Evolutionary conservation across 2,888 invertebrate genomes (phyloP), one percentile per base, ranked within the genome.

Genomic region (Leptinotarsa juncta): DNA sequence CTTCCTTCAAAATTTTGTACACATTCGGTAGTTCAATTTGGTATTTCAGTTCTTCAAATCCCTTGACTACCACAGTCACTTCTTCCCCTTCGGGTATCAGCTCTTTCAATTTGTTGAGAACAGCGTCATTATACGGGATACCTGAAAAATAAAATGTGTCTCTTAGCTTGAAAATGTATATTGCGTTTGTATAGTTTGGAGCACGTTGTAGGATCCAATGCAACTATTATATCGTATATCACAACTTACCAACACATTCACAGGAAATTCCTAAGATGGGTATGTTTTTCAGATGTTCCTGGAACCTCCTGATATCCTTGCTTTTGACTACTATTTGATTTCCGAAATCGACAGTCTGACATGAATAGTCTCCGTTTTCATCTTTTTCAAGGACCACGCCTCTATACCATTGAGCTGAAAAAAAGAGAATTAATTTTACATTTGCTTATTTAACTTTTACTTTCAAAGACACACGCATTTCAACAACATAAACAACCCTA

Each of bases 281-380:
- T 67, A 82, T 76, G 2, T 76, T 69, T 20, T 77, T 79, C 50
- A 83, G 77, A 50, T 83, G 74, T 42, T 66, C 66, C 4, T 84
- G 81, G 14, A 86, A 80, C 72, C 79, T 82, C 67, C 86, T 79
- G 48, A 86, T 77, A 55, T 84, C 70, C 12, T 73, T 68, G 3
- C 74, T 75, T 14, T 77, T 72, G 2, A 83, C 74, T 0, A 18
- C 72, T 23, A 76, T 78, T 16, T 76, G 55, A 70, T 83, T 85
- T 4, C 87, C 87, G 78, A 82, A 86, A 81, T 87, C 87, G 4
- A 86, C 79, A 68, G 81, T 85, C 53, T 78, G 77, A 7, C 85
- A 78, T 15, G 74, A 62, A 50, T 73, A 79, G 18, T 82, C 77
- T 10, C 77, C 73, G 42, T 72, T 76, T 3, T 65, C 65, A 51